Conservation (phyloP, 2,888 invertebrate species). For the Camptogramma bilineatum region DNA sequence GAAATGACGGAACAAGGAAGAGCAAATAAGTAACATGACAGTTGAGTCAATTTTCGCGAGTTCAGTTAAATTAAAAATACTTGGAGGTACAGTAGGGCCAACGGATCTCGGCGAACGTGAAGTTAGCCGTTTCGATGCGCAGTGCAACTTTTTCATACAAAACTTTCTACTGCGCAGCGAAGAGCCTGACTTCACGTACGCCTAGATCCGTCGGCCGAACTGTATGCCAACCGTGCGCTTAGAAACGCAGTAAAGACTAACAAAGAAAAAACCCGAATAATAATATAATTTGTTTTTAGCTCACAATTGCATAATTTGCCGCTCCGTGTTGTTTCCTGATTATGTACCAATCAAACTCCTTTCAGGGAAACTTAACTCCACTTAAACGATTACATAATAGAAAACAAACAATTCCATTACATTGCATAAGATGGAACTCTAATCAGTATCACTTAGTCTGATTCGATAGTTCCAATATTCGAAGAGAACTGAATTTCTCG, state of each 20-base stretch:
- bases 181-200: too few species aligned
- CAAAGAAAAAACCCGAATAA: slow-evolving; percentile 45
- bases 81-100: slow-evolving; percentile 61
- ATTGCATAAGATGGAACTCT: slow-evolving; percentile 35
- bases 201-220: too few species aligned
- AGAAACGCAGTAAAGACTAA: slow-evolving; percentile 56
- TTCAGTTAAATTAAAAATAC: slow-evolving; percentile 56
- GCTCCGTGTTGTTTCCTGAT: slow-evolving; percentile 15
- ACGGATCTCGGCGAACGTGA: too few species aligned
- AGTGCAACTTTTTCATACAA: too few species aligned
- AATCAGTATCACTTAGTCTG: slow-evolving; percentile 54
- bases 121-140: too few species aligned
- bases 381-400: background rate
- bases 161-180: too few species aligned
- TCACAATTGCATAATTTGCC: slow-evolving; percentile 42
- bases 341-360: slow-evolving; percentile 4
- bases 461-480: slow-evolving; percentile 47
- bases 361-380: background rate
- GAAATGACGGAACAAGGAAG: slow-evolving; percentile 35
- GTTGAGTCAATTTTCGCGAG: slow-evolving; percentile 45
- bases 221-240: slow-evolving; percentile 62
- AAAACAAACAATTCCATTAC: slow-evolving; percentile 4
- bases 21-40: slow-evolving; percentile 24
- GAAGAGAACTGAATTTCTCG: slow-evolving; percentile 34
- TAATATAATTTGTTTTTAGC: slow-evolving; percentile 24